Conservation (phyloP, 2,113 vertebrate genomes). For the Balaeniceps rex region DNA sequence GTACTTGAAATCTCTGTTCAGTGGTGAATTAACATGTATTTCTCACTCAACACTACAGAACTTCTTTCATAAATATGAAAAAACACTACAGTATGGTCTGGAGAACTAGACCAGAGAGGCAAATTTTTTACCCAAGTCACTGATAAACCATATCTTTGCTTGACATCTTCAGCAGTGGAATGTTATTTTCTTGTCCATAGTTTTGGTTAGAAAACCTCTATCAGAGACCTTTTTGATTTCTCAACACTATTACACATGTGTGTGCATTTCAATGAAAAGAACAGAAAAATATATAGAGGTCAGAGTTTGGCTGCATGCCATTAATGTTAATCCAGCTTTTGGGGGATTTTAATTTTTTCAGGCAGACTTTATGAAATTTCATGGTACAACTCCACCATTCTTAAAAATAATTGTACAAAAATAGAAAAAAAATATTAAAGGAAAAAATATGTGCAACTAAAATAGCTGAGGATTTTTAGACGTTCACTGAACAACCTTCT, state of each 20-base stretch:
- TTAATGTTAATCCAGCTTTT: neutral
- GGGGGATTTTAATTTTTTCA: neutral
- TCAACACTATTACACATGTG: neutral
- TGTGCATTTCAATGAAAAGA: neutral
- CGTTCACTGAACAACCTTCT: neutral
- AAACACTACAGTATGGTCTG: neutral
- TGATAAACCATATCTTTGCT: neutral
- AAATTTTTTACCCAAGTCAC: neutral
- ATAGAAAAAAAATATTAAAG: neutral
- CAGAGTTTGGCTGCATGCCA: neutral
- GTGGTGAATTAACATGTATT: neutral
- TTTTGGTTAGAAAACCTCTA: neutral
- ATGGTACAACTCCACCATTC: neutral
- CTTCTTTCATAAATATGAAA: neutral
- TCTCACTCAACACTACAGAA: neutral
- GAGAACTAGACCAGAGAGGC: neutral
- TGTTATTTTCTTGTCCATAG: neutral
- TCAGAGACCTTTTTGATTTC: neutral
- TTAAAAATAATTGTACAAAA: neutral
- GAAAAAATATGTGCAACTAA: neutral
- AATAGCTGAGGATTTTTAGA: neutral
- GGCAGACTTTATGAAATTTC: neutral
- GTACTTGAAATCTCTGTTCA: neutral
- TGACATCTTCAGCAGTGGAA: neutral
- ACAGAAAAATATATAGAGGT: neutral